phyloP scores from a whole-genome alignment of 2,113 vertebrate genomes.

The Microtus pennsylvanicus region DNA sequence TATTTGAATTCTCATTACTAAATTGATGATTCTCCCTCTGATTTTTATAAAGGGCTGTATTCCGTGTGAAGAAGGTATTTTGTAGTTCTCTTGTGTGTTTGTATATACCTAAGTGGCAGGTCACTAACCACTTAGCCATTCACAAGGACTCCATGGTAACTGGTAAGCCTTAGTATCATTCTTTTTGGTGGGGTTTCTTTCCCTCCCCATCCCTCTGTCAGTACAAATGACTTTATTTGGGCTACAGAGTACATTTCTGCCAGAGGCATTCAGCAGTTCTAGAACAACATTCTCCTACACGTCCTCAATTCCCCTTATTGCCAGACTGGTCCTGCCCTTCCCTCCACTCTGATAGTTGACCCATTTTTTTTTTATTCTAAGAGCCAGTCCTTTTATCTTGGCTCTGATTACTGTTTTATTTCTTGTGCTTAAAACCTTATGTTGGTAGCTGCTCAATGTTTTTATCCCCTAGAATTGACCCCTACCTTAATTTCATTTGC shows the following conservation, averaged over 20 bases:
- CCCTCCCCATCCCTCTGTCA: not conserved
- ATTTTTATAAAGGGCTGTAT: slow-evolving; percentile 8
- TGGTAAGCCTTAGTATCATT: not conserved
- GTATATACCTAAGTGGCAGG: not conserved
- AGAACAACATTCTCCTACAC: slow-evolving; percentile 43
- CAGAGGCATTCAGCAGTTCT: slow-evolving; percentile 55
- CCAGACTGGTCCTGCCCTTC: slow-evolving; percentile 55
- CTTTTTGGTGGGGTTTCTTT: not conserved
- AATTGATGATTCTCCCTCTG: slow-evolving; percentile 3
- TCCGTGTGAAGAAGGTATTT: slow-evolving; percentile 32
- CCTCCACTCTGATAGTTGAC: slow-evolving; percentile 65
- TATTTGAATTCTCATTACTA: slow-evolving; percentile 46
- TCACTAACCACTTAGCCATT: not conserved
- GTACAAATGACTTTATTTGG: slow-evolving; percentile 33
- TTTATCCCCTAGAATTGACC: slow-evolving; percentile 25
- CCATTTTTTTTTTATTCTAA: slow-evolving; percentile 61
- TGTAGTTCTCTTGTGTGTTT: not conserved
- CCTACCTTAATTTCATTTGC: slow-evolving; percentile 52
- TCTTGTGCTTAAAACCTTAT: slow-evolving; percentile 53
- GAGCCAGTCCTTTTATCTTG: slow-evolving; percentile 68
- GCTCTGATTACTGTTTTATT: slow-evolving; percentile 69
- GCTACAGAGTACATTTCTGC: slow-evolving; percentile 26
- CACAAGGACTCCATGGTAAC: not conserved
- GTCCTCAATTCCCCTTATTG: slow-evolving; percentile 62
- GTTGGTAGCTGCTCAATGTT: slow-evolving; percentile 44